Percentiles rank a stretch among this genome's conserved stretches.
These are phyloP conservation scores for Anabacerthia variegaticeps DNA, from an alignment of 2,797 vertebrate genomes.

Conservation along the genomic window DNA sequence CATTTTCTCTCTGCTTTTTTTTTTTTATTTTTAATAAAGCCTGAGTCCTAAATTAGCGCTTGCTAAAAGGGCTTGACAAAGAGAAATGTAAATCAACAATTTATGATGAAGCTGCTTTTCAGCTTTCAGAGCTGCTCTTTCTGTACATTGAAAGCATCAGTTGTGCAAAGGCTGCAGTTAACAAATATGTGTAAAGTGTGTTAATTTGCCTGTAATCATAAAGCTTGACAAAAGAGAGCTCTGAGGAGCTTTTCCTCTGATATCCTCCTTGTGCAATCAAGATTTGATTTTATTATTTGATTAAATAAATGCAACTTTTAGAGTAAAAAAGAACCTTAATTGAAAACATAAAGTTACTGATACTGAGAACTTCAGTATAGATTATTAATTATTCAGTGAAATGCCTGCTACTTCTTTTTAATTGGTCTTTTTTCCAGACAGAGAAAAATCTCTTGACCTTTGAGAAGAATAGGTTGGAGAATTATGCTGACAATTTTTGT, in stretches of 20 bases:
- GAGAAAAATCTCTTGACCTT: conserved; percentile 1
- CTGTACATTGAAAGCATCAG: conserved; percentile 27
- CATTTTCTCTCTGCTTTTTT: neutral
- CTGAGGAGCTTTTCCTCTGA: neutral
- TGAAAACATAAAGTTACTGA: neutral
- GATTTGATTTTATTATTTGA: neutral
- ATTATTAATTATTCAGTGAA: neutral
- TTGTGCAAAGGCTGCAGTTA: conserved; percentile 36
- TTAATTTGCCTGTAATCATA: conserved; percentile 18
- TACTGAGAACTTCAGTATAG: neutral
- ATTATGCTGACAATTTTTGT: neutral
- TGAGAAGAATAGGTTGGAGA: neutral
- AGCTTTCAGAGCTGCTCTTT: conserved; percentile 29
- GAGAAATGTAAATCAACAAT: conserved; percentile 52
- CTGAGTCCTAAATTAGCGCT: conserved; percentile 35
- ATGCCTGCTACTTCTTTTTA: neutral
- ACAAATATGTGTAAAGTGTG: conserved; percentile 13
- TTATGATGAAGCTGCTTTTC: conserved; percentile 53
- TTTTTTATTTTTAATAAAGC: neutral
- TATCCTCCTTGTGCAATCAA: neutral
- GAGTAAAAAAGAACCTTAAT: neutral
- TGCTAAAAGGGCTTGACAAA: conserved; percentile 6
- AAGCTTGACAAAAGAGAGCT: neutral
- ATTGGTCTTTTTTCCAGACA: conserved; percentile 5
- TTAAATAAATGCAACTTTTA: conserved; percentile 4